Percentiles rank a stretch among this genome's conserved stretches.
Evolutionary conservation across 2,888 invertebrate genomes (phyloP).

Genomic region (Scaeva pyrastri): DNA sequence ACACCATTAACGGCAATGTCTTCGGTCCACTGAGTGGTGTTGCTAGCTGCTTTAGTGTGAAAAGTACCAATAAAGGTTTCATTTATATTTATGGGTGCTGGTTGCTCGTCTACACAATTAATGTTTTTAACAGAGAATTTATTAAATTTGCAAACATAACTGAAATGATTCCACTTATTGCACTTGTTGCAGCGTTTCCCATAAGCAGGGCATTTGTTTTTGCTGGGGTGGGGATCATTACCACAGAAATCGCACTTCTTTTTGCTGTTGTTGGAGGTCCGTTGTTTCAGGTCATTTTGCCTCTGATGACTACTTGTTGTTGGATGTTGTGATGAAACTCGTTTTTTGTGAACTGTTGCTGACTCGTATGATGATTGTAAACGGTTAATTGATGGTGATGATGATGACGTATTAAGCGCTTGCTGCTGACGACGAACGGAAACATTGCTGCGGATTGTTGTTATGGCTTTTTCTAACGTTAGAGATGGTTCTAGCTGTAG

Average conservation of each 20-base stretch:
- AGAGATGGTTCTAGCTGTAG: conserved; percentile 24
- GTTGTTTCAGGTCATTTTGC: not conserved
- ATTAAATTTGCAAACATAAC: conserved; percentile 16
- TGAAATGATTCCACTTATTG: conserved; percentile 37
- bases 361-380: not conserved
- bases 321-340: not conserved
- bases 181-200: conserved; percentile 20
- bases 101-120: not conserved
- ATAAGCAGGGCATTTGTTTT: conserved; percentile 1
- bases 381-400: not conserved
- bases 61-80: conserved; percentile 5
- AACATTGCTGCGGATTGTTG: conserved; percentile 1
- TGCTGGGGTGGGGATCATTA: conserved; percentile 8
- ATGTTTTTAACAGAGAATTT: not conserved
- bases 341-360: not conserved
- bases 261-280: not conserved
- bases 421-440: conserved; percentile 35
- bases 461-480: conserved; percentile 32
- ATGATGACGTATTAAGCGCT: conserved; percentile 26
- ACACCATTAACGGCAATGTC: conserved; percentile 15
- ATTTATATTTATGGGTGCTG: not conserved
- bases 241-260: conserved; percentile 21
- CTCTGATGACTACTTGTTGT: conserved; percentile 4
- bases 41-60: conserved; percentile 7
- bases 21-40: conserved; percentile 1